Evolutionary conservation across 30 jellyfish, hydroid and myxozoan genomes (phyloP).

Genomic region (Aurelia sp.): DNA sequence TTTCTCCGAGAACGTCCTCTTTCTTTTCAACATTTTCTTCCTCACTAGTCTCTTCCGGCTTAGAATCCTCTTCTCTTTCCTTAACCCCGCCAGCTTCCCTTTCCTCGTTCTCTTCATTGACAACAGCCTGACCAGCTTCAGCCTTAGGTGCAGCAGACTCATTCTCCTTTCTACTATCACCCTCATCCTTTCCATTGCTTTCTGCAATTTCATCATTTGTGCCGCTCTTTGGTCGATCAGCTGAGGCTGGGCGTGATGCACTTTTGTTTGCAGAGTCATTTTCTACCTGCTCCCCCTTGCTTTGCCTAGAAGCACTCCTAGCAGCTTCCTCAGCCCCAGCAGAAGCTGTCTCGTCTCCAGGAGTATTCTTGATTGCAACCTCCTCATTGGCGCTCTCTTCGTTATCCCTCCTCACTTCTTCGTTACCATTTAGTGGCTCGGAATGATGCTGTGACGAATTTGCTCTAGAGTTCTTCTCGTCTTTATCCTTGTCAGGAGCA

Average conservation of each 20-base stretch:
- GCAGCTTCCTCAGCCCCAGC: too few species aligned
- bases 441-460: background rate
- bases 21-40: background rate
- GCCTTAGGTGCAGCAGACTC: too few species aligned
- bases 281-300: too few species aligned
- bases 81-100: background rate
- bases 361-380: too few species aligned
- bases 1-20: background rate
- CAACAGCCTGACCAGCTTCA: background rate
- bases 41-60: background rate
- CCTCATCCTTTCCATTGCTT: background rate
- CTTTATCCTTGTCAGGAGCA: background rate
- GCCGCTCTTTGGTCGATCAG: too few species aligned
- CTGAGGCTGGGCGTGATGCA: too few species aligned
- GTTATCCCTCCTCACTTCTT: background rate
- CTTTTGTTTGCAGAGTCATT: too few species aligned
- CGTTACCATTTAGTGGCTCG: background rate
- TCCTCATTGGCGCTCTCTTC: background rate
- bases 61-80: background rate
- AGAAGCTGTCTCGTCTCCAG: too few species aligned
- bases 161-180: background rate
- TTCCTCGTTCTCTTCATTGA: background rate
- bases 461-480: background rate
- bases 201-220: background rate
- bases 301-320: too few species aligned